Base-by-base conservation (phyloP, 2,113 vertebrate species). In the Mormoops blainvillei region DNA sequence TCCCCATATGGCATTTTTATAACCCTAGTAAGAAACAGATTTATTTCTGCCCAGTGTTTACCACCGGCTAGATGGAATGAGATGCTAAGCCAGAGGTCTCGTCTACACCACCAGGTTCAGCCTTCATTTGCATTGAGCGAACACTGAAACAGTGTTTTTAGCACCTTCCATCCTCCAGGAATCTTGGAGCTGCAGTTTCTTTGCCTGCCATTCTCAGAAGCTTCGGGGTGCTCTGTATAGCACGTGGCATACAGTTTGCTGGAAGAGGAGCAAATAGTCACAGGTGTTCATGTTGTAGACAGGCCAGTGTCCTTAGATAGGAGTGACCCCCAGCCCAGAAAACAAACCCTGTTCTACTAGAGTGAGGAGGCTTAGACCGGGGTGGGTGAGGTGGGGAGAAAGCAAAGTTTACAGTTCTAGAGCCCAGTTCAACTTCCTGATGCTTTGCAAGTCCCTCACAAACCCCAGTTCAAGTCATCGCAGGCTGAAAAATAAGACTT, bases 51-150 rank as follows among this genome's bases (percentile, higher is more conserved):
- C n/a, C n/a, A n/a, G n/a, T n/a, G n/a, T n/a, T n/a, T n/a, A n/a
- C n/a, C n/a, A n/a, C n/a, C n/a, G n/a, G n/a, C n/a, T n/a, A n/a
- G n/a, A n/a, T n/a, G n/a, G n/a, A n/a, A n/a, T n/a, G 48, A 48
- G 12, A 12, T 6, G 48, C 48, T 48, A 48, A 48, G 48, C 48
- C 48, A 6, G n/a, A 48, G 31, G 16, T 26, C 56, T 45, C 6
- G 0, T 54, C 56, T 4, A 0, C 3, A 1, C 73, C 1, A 0
- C 6, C 41, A 28, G 50, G 38, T 31, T 11, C 36, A 20, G 61
- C 63, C 43, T 45, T 70, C 15, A 6, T 54, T 76, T 63, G 31
- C 28, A 3, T 13, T 28, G 24, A 20, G 61, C 28, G 31, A 70
- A 67, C 36, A 2, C 2, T 20, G n/a, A 43, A 22, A 36, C 9